phyloP scores from a whole-genome alignment of 2,113 vertebrate genomes.

The Furnarius figulus region DNA sequence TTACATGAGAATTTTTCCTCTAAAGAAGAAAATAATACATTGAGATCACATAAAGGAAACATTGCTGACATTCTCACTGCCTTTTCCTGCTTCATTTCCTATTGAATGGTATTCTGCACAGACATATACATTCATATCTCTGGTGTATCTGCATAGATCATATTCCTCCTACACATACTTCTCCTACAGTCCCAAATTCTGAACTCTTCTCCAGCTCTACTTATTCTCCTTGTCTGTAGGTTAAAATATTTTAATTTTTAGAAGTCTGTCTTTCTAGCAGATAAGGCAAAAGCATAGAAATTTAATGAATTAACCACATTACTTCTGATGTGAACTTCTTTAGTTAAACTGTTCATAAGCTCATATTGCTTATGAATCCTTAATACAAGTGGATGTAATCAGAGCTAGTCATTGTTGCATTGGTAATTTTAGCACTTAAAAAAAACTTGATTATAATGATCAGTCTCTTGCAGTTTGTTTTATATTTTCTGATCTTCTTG shows the following conservation, averaged over 20 bases:
- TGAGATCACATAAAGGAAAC: not conserved
- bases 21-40: not conserved
- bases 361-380: not conserved
- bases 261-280: not conserved
- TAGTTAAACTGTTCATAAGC: not conserved
- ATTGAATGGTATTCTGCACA: not conserved
- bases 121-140: not conserved
- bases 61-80: not conserved
- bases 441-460: not conserved
- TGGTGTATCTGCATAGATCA: not conserved
- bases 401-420: not conserved
- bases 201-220: not conserved
- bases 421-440: slow-evolving; percentile 7
- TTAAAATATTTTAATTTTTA: not conserved
- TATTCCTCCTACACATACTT: not conserved
- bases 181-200: not conserved
- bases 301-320: not conserved
- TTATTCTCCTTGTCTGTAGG: not conserved
- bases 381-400: slow-evolving; percentile 4
- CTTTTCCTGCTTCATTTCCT: not conserved
- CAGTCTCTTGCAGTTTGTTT: slow-evolving; percentile 28
- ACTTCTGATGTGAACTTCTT: not conserved
- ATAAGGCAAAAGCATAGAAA: not conserved
- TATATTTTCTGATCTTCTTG: not conserved
- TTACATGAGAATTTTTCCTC: not conserved